Evolutionary conservation across 2,797 vertebrate species (phyloP).

Genomic region (Diplodus puntazzo): DNA sequence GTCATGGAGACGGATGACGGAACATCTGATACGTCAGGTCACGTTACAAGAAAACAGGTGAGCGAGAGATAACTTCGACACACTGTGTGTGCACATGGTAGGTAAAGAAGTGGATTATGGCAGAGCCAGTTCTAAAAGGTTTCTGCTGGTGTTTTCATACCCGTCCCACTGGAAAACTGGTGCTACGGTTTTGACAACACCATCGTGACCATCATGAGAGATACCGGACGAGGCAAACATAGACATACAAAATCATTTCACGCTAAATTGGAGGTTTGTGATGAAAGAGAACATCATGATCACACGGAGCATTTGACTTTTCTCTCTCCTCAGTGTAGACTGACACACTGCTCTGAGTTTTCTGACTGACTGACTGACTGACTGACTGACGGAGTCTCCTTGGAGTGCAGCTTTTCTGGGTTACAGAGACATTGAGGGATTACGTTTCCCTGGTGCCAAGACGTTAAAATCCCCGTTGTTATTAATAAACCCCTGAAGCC

Average conservation of each 20-base stretch:
- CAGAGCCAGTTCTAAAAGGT: not conserved
- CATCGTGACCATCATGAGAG: too few relatives aligned
- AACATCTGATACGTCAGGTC: not conserved
- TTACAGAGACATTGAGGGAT: slow-evolving; percentile 70
- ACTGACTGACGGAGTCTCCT: slow-evolving; percentile 43
- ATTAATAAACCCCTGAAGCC: slow-evolving; percentile 74
- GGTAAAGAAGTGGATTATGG: not conserved
- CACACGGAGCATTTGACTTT: not conserved
- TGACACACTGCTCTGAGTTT: not conserved
- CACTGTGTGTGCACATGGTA: not conserved
- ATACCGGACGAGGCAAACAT: not conserved
- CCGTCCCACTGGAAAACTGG: not conserved
- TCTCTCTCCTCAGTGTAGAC: not conserved
- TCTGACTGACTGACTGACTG: slow-evolving; percentile 16
- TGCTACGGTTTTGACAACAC: too few relatives aligned
- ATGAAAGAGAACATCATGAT: not conserved
- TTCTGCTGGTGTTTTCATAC: not conserved
- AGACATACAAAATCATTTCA: not conserved
- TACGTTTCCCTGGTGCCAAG: slow-evolving; percentile 56
- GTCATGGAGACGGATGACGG: too few relatives aligned
- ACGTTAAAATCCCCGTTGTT: slow-evolving; percentile 66
- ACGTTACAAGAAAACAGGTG: not conserved
- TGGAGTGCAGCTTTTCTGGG: slow-evolving; percentile 72
- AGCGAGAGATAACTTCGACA: too few relatives aligned
- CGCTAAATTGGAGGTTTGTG: not conserved